Conservation (phyloP, 2,888 invertebrate genomes). For the Catocala fraxini region DNA sequence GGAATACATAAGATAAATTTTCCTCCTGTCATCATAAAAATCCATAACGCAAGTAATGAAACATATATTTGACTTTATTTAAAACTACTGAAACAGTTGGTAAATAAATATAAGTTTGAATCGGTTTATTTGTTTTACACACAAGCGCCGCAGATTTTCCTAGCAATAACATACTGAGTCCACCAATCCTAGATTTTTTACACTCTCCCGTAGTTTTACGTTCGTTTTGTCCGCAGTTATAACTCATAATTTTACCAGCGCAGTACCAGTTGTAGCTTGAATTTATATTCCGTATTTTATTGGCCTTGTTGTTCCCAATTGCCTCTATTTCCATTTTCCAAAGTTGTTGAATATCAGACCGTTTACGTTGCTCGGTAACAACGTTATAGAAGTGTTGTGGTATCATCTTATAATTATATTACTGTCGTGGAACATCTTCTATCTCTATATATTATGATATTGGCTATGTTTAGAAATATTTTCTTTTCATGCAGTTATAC, state of each 20-base stretch:
- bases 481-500: no score
- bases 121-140: constrained; percentile 5
- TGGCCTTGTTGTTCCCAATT: constrained; percentile 19
- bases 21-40: neutral
- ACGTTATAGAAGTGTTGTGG: constrained; percentile 5
- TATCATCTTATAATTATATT: constrained; percentile 13
- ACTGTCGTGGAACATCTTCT: no score
- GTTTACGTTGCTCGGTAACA: constrained; percentile 2
- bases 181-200: constrained; percentile 25
- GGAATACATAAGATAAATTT: neutral
- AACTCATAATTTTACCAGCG: constrained; percentile 40
- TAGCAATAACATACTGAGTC: constrained; percentile 31
- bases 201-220: constrained; percentile 9
- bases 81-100: neutral
- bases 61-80: neutral
- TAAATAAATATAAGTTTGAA: neutral
- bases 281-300: constrained; percentile 48
- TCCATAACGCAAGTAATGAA: neutral
- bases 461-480: no score
- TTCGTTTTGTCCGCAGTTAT: constrained; percentile 33
- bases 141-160: constrained; percentile 13
- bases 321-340: constrained; percentile 27
- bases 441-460: no score
- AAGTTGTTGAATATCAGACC: constrained; percentile 18
- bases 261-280: constrained; percentile 30